phyloP scores from a whole-genome alignment of 2,113 vertebrate genomes.

The Cyphomyrus discorhynchus region DNA sequence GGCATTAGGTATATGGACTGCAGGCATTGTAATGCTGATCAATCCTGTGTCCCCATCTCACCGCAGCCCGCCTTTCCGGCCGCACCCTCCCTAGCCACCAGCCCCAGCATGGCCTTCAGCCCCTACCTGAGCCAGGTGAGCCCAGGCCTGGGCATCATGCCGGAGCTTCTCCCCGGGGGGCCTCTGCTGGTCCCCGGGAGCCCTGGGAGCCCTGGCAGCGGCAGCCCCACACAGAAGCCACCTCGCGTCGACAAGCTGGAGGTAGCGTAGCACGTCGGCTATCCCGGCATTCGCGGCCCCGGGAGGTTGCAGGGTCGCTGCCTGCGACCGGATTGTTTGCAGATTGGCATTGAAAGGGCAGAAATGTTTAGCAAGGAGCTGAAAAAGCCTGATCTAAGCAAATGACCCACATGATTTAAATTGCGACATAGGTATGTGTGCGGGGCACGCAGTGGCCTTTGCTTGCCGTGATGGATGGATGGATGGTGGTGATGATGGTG shows the following conservation, averaged over 20 bases:
- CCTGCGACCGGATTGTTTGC: neutral
- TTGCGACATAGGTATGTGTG: neutral
- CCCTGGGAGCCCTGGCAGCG: conserved; percentile 69
- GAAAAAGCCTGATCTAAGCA: neutral
- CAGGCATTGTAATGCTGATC: neutral
- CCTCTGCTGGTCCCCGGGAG: conserved; percentile 87
- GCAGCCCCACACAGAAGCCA: conserved; percentile 76
- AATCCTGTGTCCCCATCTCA: neutral
- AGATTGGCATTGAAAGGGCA: neutral
- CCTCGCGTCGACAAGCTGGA: conserved; percentile 93
- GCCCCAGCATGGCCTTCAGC: conserved; percentile 85
- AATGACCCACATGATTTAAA: neutral
- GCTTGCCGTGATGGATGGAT: neutral
- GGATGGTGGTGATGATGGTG: neutral
- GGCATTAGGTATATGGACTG: neutral
- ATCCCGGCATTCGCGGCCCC: neutral
- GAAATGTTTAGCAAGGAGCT: neutral
- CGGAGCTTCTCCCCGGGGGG: conserved; percentile 83
- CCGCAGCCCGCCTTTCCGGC: conserved; percentile 79
- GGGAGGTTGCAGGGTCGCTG: neutral
- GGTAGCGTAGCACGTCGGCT: conserved; percentile 57
- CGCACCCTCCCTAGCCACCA: conserved; percentile 76
- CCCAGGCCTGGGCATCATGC: conserved; percentile 86
- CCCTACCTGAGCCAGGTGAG: conserved; percentile 88
- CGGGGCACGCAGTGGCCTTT: neutral